Base-by-base conservation (phyloP, 2,113 vertebrate genomes). In the Dissostichus mawsoni region DNA sequence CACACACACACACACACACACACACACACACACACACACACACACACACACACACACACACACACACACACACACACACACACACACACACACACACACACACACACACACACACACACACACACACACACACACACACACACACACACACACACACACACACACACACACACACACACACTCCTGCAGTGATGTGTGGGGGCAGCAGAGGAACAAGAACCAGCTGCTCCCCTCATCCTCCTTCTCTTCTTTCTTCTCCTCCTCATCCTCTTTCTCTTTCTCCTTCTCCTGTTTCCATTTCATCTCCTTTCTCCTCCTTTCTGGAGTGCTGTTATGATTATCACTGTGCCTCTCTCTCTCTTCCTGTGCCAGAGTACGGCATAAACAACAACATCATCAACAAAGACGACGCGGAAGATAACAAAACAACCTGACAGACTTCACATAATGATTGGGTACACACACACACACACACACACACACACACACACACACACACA, bases 201-300 rank as follows among this genome's bases (percentile, higher is more conserved):
- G 69, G 74, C 72, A 71, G 74, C 78, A 79, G 72, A 62, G 72
- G 82, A 78, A 91, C 84, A 62, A 89, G 50, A 86, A 87, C 80
- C 87, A 91, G 87, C 88, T 88, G 87, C 83, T 90, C 61, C 81
- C 75, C 72, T 86, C 69, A 17, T 83, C 78, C 33, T 83, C 78
- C 45, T 80, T 13, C 52, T 72, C 65, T 6, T 69, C 25, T 59
- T 59, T 52, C n/a, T 11, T 64, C n/a, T 78, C n/a, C 53, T 16
- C 59, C 8, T 77, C 33, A 1, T 69, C 64, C 0, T 61, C 57
- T 55, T 8, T 78, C 68, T 61, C 57, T 55, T 8, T 78, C 68
- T 75, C 53, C 61, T 53, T n/a, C 50, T 25, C 45, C 23, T 18
- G 10, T 59, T 68, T 82, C 70, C 80, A 65, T 87, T 70, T 79